Percentiles rank a stretch among this genome's conserved stretches.
phyloP scores from a whole-genome alignment of 2,888 invertebrate genomes.

The Scrobipalpa atriplicella region DNA sequence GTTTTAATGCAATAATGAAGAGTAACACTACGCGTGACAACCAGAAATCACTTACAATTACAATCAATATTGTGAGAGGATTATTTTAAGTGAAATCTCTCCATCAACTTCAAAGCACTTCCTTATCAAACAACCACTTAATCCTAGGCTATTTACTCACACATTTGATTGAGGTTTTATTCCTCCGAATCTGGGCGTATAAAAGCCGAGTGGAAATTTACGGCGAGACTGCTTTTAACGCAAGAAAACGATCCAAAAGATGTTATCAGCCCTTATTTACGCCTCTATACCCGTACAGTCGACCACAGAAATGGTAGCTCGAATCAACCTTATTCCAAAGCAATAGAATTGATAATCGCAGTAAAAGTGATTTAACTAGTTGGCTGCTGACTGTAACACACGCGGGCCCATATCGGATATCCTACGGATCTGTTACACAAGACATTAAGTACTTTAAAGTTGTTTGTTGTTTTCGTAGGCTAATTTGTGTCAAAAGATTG shows the following conservation, averaged over 20 bases:
- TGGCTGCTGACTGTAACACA: background rate
- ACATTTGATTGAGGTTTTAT: conserved; percentile 23
- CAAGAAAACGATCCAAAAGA: conserved; percentile 7
- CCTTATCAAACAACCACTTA: background rate
- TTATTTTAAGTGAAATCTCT: background rate
- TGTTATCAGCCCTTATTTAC: conserved; percentile 15
- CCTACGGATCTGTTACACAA: conserved; percentile 2
- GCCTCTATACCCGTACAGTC: background rate
- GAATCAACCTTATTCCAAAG: background rate
- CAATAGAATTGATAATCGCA: background rate
- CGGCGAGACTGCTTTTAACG: conserved; percentile 11
- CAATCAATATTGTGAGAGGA: too few relatives aligned
- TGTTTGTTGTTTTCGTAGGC: conserved; percentile 10
- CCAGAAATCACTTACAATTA: too few relatives aligned
- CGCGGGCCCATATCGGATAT: conserved; percentile 6
- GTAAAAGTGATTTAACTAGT: background rate
- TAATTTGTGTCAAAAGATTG: conserved; percentile 9
- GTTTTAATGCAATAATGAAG: too few relatives aligned
- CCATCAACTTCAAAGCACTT: background rate
- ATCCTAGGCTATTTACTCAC: background rate
- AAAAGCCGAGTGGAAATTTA: conserved; percentile 23
- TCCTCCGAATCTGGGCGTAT: conserved; percentile 18
- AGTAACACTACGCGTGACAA: too few relatives aligned
- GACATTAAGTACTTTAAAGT: background rate
- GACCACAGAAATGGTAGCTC: background rate